Base-by-base conservation (phyloP, 2,888 invertebrate genomes). In the Papilio protenor region DNA sequence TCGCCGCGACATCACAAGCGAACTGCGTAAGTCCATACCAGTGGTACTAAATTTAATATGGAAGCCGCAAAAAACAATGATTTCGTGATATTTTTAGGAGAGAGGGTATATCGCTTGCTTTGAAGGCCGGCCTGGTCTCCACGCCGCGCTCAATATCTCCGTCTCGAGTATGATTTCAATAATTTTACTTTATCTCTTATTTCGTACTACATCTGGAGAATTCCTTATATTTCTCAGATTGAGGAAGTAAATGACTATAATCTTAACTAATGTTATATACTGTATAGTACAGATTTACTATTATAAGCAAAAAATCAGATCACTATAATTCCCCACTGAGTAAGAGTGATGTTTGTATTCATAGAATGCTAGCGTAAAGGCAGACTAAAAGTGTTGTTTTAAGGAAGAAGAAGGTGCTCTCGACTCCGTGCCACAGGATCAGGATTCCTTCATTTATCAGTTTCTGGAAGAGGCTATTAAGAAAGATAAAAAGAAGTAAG, bases 381-480 rank as follows among this genome's bases (percentile, higher is more conserved):
- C 40, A n/a, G 66, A 66, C 45, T 66, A 66, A 66, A 45, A 66
- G n/a, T 66, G 52, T 45, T 77, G 61, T 14, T 71, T 73, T 75
- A 45, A 92, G 91, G 88, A 87, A 0, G 84, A 80, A n/a, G 88
- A 89, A 33, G 84, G 80, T 12, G 83, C 76, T 5, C 79, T 82
- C 3, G 91, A 89, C 21, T 80, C 85, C 0, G 79, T 89, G 21
- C 87, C 90, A 1, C 88, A 86, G 73, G 93, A 93, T 72, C 90
- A 93, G 75, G 92, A 92, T 81, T 94, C 94, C 0, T 89, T 92
- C 72, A 90, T 94, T 76, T 94, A 94, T 81, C 87, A 91, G 8
- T 91, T 91, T 81, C 82, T 94, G n/a, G 93, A 94, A 81, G 92
- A 94, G 82, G 93, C 93, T 16, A 88, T 94, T 21, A 94, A 93